Percentiles rank a stretch among this genome's conserved stretches.
These are phyloP conservation scores for Aphidius gifuensis DNA, from an alignment of 1,140 invertebrate genomes.

Conservation along the genomic window DNA sequence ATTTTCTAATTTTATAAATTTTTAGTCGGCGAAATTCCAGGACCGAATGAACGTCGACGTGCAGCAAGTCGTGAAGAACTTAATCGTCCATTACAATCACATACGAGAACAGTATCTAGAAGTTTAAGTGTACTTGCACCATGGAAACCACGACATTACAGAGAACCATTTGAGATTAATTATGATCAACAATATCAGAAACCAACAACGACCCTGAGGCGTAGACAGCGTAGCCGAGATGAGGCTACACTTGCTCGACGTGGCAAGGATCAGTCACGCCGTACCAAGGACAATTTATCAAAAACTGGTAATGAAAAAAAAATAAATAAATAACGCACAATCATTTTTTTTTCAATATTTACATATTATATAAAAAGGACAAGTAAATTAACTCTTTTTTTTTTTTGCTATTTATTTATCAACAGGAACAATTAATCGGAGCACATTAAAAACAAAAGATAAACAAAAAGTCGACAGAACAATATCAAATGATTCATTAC, in stretches of 20 bases:
- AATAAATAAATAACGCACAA: background rate
- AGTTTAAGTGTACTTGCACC: constrained; percentile 80
- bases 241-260: constrained; percentile 43
- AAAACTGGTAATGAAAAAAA: constrained; percentile 40
- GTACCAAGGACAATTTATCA: constrained; percentile 48
- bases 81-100: constrained; percentile 59
- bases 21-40: constrained; percentile 71
- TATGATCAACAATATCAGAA: constrained; percentile 64
- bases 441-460: constrained; percentile 53
- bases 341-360: too few relatives aligned
- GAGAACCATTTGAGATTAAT: constrained; percentile 73
- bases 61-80: constrained; percentile 71
- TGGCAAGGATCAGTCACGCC: constrained; percentile 42
- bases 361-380: background rate
- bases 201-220: constrained; percentile 45
- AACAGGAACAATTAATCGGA: constrained; percentile 54
- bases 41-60: constrained; percentile 60
- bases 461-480: constrained; percentile 55
- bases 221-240: constrained; percentile 49
- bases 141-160: constrained; percentile 73
- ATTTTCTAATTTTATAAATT: constrained; percentile 26
- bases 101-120: constrained; percentile 73
- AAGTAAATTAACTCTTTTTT: background rate
- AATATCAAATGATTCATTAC: constrained; percentile 62
- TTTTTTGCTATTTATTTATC: background rate